phyloP scores from a whole-genome alignment of 2,113 vertebrate species.

The Calypte anna region DNA sequence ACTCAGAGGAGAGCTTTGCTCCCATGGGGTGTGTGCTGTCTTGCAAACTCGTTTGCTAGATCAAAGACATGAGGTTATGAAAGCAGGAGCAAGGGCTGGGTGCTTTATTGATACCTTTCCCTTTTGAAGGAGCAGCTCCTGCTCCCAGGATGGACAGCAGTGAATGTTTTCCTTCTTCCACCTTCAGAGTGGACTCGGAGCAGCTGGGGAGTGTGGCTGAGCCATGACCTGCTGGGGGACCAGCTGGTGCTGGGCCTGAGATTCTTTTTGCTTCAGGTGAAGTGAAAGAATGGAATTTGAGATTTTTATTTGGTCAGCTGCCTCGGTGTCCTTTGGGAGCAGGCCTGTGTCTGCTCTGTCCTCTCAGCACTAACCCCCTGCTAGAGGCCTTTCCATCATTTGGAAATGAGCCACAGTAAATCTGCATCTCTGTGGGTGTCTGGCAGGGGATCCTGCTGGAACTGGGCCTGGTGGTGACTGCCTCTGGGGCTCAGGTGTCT shows the following conservation, averaged over 20 bases:
- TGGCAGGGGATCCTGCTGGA: not conserved
- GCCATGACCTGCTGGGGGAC: not conserved
- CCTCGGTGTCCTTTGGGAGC: rapidly evolving
- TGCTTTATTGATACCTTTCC: not conserved
- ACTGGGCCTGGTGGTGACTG: not conserved
- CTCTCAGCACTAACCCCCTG: not conserved
- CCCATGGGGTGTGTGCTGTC: not conserved
- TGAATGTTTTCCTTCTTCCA: not conserved
- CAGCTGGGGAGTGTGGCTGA: not conserved
- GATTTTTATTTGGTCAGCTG: not conserved
- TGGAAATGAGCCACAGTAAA: not conserved
- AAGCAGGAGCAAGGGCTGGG: not conserved
- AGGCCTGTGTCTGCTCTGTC: not conserved
- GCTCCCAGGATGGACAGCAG: not conserved
- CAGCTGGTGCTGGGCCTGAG: not conserved
- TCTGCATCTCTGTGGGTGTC: not conserved
- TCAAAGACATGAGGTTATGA: not conserved
- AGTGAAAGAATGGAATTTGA: not conserved
- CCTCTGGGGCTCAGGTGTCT: rapidly evolving
- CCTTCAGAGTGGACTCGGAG: not conserved
- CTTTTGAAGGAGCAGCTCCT: not conserved
- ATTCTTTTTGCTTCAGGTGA: not conserved
- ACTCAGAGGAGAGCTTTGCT: not conserved
- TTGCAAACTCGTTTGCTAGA: not conserved
- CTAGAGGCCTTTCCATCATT: rapidly evolving